Base-by-base conservation (phyloP, 2,113 vertebrate genomes). In the Eurystomus gularis region DNA sequence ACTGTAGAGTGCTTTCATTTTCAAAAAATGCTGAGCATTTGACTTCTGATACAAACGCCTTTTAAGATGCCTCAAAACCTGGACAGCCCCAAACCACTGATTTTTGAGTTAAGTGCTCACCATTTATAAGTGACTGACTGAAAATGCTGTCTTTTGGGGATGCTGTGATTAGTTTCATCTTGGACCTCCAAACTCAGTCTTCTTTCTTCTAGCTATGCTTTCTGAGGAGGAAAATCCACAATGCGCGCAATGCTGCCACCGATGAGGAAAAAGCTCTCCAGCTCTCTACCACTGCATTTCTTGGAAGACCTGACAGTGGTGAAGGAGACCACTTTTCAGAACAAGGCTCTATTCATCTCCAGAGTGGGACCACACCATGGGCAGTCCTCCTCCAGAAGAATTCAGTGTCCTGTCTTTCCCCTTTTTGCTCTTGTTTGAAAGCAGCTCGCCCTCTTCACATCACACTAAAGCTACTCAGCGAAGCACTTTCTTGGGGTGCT, bases 151-250 rank as follows among this genome's bases (percentile, higher is more conserved):
- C 79, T 24, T 70, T 58, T 29, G 21, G 9, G 13, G 26, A 20
- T 57, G 28, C 52, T 52, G 15, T 75, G 58, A 51, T 60, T 61
- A 16, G 37, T 82, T 57, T 91, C n/a, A n/a, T n/a, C 68, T 93
- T 77, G 24, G 31, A 54, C 51, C 66, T 86, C 70, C 79, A 86
- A 95, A 90, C 51, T 90, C 70, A 35, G 58, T 57, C 10, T 29
- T 40, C 72, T 90, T 78, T 72, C 81, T 95, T 76, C 65, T 85
- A 88, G 91, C 44, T 58, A 3, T 61, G n/a, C n/a, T 52, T 87
- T 29, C 71, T 55, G 21, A 62, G 48, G 11, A 77, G 17, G 37
- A 94, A 95, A 86, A 70, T 42, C 49, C 57, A 66, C 6, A 10
- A 20, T 1, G 40, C 2, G 40, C 6, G 1, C 17, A 2, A 51